These are phyloP conservation scores for Aromia moschata DNA, from an alignment of 2,888 invertebrate genomes.

Conservation along the genomic window DNA sequence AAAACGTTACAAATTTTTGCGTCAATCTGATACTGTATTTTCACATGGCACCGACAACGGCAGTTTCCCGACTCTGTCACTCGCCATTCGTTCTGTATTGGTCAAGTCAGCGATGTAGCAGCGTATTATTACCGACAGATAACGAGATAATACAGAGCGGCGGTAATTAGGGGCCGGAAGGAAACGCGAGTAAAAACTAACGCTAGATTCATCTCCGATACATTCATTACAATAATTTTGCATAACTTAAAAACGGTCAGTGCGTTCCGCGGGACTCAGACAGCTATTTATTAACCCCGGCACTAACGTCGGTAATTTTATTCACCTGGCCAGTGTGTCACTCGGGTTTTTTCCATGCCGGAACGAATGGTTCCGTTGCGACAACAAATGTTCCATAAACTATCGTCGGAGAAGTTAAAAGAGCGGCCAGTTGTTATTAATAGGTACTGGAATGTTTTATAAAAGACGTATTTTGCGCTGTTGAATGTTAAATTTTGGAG, in stretches of 20 bases:
- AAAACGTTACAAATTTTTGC: too few species aligned
- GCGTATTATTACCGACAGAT: slow-evolving; percentile 45
- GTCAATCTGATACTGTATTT: too few species aligned
- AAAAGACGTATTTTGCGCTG: too few species aligned
- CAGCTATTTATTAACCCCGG: slow-evolving; percentile 27
- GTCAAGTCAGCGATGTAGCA: slow-evolving; percentile 34
- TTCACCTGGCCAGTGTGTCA: slow-evolving; percentile 38
- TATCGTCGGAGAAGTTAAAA: too few species aligned
- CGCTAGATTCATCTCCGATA: slow-evolving; percentile 64
- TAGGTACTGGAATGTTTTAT: too few species aligned
- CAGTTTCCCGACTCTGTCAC: too few species aligned
- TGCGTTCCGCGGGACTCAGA: slow-evolving; percentile 43
- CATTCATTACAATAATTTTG: slow-evolving; percentile 64
- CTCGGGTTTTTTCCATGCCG: slow-evolving; percentile 13
- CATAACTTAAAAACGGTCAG: slow-evolving; percentile 62
- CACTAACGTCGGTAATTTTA: slow-evolving; percentile 28
- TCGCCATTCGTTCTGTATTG: slow-evolving; percentile 35
- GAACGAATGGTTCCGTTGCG: neutral
- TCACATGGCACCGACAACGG: too few species aligned
- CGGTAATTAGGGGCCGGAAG: slow-evolving; percentile 64
- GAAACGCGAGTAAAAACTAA: slow-evolving; percentile 64
- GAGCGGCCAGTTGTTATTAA: too few species aligned
- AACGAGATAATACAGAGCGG: slow-evolving; percentile 61
- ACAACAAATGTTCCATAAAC: neutral
- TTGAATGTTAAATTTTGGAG: too few species aligned